Percentiles rank a stretch among this genome's conserved stretches.
phyloP scores from a whole-genome alignment of 2,113 vertebrate genomes.

The Rhizomys pruinosus region DNA sequence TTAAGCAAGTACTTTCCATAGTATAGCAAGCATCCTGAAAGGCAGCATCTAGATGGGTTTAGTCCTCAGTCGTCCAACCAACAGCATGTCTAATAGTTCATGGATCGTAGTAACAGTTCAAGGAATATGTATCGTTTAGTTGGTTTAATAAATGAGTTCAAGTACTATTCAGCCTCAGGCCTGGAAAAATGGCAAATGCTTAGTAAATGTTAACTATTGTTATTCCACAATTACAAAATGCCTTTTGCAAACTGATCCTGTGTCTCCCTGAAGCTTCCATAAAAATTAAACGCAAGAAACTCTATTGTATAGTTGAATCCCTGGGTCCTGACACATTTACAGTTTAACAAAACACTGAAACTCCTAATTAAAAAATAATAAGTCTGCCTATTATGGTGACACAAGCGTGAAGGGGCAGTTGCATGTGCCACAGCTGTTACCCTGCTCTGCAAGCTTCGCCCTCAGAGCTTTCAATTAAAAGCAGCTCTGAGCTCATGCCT shows the following conservation, averaged over 20 bases:
- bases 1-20: background rate
- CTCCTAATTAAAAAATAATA: constrained; percentile 79
- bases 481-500: constrained; percentile 27
- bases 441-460: constrained; percentile 36
- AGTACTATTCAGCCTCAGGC: background rate
- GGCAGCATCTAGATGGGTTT: background rate
- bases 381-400: constrained; percentile 60
- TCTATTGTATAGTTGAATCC: constrained; percentile 71
- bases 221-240: constrained; percentile 47
- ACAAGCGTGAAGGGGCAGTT: constrained; percentile 52
- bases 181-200: background rate
- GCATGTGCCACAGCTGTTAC: constrained; percentile 44
- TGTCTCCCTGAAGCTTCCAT: constrained; percentile 45
- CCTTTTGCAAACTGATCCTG: constrained; percentile 54
- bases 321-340: constrained; percentile 67
- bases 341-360: constrained; percentile 74
- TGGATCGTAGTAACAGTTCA: background rate
- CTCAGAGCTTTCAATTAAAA: constrained; percentile 70
- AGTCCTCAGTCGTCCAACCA: background rate
- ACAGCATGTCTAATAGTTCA: background rate
- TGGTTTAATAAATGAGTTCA: constrained; percentile 45
- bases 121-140: constrained; percentile 1
- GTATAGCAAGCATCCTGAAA: background rate
- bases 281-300: constrained; percentile 61
- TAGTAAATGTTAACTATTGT: constrained; percentile 58